Percentiles rank a stretch among this genome's conserved stretches.
Evolutionary conservation across 1,140 invertebrate species (phyloP).

Genomic region (Hydropsyche tenuis): DNA sequence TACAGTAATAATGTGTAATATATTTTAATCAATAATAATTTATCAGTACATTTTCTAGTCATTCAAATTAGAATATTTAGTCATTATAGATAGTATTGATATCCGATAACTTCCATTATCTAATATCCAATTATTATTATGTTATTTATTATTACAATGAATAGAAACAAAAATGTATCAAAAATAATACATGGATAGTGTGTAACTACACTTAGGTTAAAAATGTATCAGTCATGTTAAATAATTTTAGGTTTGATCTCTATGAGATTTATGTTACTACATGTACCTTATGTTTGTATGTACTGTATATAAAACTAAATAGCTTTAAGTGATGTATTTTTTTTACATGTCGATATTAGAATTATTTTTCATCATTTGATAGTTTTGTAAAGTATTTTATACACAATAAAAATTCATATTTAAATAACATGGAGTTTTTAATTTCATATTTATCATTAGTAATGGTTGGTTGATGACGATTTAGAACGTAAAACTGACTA

Average conservation of each 20-base stretch:
- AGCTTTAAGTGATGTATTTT: conserved; percentile 19
- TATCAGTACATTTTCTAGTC: too few species aligned
- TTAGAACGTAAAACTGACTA: too few species aligned
- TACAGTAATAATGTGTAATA: neutral
- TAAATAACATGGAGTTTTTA: conserved; percentile 3
- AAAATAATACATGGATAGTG: neutral
- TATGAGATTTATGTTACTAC: conserved; percentile 32
- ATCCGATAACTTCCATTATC: conserved; percentile 4
- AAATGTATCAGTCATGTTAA: neutral
- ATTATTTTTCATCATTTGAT: conserved; percentile 30
- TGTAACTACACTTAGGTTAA: neutral
- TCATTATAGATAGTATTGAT: neutral
- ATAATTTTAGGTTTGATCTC: conserved; percentile 34
- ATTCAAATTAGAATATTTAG: too few species aligned
- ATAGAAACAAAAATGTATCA: neutral
- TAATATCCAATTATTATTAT: conserved; percentile 11
- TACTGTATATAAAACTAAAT: neutral
- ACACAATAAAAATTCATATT: conserved; percentile 24
- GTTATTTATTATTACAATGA: neutral
- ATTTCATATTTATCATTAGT: too few species aligned
- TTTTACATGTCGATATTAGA: conserved; percentile 27
- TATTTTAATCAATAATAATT: too few species aligned
- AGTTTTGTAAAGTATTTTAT: conserved; percentile 31
- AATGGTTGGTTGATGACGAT: too few species aligned
- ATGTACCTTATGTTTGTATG: conserved; percentile 40